Conservation (phyloP, 2,888 invertebrate species). For the Aproaerema taeniolella region DNA sequence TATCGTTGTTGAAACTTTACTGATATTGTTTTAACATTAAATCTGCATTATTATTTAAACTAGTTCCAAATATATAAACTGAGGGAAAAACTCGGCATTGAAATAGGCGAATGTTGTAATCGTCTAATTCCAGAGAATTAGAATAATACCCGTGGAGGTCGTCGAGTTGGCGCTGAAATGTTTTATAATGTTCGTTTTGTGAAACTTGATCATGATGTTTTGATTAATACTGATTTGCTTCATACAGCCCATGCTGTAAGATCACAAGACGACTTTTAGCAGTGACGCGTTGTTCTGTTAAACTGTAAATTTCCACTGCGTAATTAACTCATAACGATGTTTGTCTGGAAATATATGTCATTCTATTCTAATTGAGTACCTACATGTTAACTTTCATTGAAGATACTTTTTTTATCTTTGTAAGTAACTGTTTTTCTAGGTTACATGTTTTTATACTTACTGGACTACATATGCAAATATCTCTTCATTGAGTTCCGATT, state of each 20-base stretch:
- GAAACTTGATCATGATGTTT: slow-evolving; percentile 35
- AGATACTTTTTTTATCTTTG: no score
- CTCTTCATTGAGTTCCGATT: slow-evolving; percentile 15
- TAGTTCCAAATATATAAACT: slow-evolving; percentile 46
- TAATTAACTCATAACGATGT: no score
- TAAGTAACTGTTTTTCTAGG: no score
- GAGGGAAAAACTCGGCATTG: slow-evolving; percentile 47
- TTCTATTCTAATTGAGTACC: no score
- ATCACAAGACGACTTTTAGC: slow-evolving; percentile 8
- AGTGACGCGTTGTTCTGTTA: neutral
- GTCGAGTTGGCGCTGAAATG: slow-evolving; percentile 25
- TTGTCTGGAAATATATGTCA: no score
- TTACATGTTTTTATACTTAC: no score
- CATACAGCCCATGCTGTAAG: slow-evolving; percentile 7
- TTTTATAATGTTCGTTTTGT: slow-evolving; percentile 31
- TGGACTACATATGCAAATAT: slow-evolving; percentile 2
- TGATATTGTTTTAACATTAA: slow-evolving; percentile 41
- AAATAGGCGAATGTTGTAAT: slow-evolving; percentile 58
- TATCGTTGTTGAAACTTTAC: slow-evolving; percentile 2
- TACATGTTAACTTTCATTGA: no score
- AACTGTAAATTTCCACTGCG: neutral
- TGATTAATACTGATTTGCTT: slow-evolving; percentile 28
- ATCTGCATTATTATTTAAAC: slow-evolving; percentile 45
- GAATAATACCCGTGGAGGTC: slow-evolving; percentile 36
- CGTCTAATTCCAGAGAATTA: slow-evolving; percentile 62